A percentile compares a stretch with the other conserved stretches of the same genome.
Evolutionary conservation across 2,888 invertebrate genomes (phyloP).

Genomic region (Blastobasis adustella): DNA sequence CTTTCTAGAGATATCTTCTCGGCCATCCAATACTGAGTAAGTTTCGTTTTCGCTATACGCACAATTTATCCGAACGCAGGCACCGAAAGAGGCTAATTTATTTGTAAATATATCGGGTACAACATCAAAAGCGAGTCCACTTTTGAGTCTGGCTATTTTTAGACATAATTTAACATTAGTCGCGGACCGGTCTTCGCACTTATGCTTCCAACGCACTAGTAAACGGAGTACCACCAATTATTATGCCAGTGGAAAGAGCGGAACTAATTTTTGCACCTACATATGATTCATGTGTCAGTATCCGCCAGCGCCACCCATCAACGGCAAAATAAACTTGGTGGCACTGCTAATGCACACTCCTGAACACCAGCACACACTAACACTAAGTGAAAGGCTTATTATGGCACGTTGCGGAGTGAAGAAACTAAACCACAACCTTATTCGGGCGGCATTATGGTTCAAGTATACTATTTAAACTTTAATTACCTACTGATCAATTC

Average conservation of each 20-base stretch:
- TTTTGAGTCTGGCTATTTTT: no score
- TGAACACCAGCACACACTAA: slow-evolving; percentile 10
- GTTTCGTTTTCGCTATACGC: slow-evolving; percentile 10
- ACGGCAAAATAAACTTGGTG: background rate
- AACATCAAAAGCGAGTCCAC: no score
- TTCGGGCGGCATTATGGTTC: slow-evolving; percentile 36
- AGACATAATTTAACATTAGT: background rate
- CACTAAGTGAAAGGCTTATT: slow-evolving; percentile 7
- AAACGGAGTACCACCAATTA: background rate
- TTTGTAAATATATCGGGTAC: no score
- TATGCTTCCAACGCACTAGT: slow-evolving; percentile 1
- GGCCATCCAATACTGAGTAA: slow-evolving; percentile 52
- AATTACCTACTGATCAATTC: slow-evolving; percentile 23
- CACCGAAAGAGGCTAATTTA: no score
- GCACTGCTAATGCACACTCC: background rate
- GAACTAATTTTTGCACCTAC: background rate
- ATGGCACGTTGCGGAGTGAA: slow-evolving; percentile 8
- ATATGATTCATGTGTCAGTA: background rate
- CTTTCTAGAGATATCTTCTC: slow-evolving; percentile 34
- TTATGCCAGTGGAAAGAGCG: background rate
- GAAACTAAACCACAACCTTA: slow-evolving; percentile 9
- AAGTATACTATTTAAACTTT: slow-evolving; percentile 51
- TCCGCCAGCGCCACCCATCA: background rate
- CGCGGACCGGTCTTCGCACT: slow-evolving; percentile 1
- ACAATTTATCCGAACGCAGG: no score